Evolutionary conservation across 2,113 vertebrate species (phyloP), one percentile per base, ranked within the genome.

Genomic region (Pagrus major): DNA sequence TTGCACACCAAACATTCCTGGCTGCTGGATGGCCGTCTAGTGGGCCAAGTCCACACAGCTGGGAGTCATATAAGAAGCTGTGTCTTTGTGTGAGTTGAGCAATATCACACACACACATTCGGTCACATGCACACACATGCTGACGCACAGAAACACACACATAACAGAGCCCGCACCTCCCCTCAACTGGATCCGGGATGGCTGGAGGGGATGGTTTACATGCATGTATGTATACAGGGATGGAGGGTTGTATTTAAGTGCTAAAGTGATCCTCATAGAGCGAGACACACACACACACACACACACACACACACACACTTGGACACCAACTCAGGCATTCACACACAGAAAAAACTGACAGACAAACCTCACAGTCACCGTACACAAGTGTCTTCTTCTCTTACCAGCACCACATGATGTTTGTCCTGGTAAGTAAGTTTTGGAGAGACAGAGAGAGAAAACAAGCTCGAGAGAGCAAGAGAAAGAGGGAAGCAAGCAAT

Each of bases 1-100:
- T 81, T 85, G 80, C 81, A 89, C 93, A 93, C 87, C 77, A 90
- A 89, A 93, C 93, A 95, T 95, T 94, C 93, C 91, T 92, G 88
- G 74, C 91, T 90, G 91, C 84, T 86, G 64, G 60, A 92, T 84
- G 80, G 76, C 74, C 16, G 60, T 84, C 60, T 56, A 81, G 78
- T 65, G 49, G 73, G 87, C 89, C 89, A 91, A 88, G 81, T 86
- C 84, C 60, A 69, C 92, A 49, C 93, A 94, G 93, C 92, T 94
- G 92, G 92, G 89, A 93, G 83, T 89, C 87, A 79, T 93, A 92
- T 89, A 93, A 90, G 92, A 93, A 83, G 80, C 71, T 73, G 64
- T 54, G 86, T 89, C 89, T 89, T 90, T 91, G 88, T 89, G 63
- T 80, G 47, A 73, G 60, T 91, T 86, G 68, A 92, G 89, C 84